Evolutionary conservation across 2,113 vertebrate genomes (phyloP).

Genomic region (Perccottus glenii): DNA sequence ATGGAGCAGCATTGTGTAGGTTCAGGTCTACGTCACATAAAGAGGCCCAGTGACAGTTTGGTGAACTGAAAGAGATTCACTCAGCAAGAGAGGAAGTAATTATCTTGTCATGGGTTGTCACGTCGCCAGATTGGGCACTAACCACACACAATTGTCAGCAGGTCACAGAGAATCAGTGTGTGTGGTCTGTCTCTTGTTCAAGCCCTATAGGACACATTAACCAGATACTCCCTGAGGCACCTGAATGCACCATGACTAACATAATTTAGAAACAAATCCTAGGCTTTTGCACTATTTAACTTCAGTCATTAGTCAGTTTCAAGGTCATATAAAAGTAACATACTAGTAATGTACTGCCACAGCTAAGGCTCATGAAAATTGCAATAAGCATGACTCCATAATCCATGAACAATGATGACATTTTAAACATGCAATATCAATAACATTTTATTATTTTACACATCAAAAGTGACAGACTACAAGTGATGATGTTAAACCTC

Average conservation of each 20-base stretch:
- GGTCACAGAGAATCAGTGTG: conserved; percentile 16
- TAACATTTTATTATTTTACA: too few relatives aligned
- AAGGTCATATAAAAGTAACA: too few relatives aligned
- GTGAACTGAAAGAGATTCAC: conserved; percentile 26
- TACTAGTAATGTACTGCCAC: too few relatives aligned
- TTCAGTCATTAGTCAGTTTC: too few relatives aligned
- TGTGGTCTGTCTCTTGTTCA: conserved; percentile 50
- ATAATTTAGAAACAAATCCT: neutral
- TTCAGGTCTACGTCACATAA: conserved; percentile 2
- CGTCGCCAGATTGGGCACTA: conserved; percentile 17
- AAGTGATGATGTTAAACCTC: too few relatives aligned
- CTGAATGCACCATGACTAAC: neutral
- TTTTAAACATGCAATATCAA: too few relatives aligned
- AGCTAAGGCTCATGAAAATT: too few relatives aligned
- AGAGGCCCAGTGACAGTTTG: neutral
- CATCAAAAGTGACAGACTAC: too few relatives aligned
- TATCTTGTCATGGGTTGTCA: conserved; percentile 40
- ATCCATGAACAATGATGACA: too few relatives aligned
- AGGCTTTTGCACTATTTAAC: neutral
- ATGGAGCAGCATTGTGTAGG: neutral
- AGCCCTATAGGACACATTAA: neutral
- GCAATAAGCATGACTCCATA: too few relatives aligned
- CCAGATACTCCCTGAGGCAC: conserved; percentile 6
- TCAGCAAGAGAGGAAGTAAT: conserved; percentile 41
- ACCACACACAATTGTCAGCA: conserved; percentile 32